phyloP scores from a whole-genome alignment of 1,140 invertebrate genomes.

The Pseudomyrmex gracilis region DNA sequence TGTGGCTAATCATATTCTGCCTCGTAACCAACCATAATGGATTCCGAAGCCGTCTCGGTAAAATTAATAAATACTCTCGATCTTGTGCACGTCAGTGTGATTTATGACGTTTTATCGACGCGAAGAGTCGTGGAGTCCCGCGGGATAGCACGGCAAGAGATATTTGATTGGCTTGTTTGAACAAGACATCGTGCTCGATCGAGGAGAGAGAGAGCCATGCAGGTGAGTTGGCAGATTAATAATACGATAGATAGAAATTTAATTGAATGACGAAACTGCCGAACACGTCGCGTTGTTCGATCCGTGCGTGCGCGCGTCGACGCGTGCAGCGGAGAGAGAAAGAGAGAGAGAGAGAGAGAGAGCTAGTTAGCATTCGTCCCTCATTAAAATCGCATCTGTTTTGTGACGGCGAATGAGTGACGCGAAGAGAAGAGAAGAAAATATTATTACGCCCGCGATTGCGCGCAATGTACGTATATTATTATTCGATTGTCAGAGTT shows the following conservation, averaged over 20 bases:
- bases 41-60: slow-evolving; percentile 59
- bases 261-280: slow-evolving; percentile 58
- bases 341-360: neutral
- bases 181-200: slow-evolving; percentile 54
- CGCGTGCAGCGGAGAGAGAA: too few species aligned
- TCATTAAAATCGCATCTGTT: slow-evolving; percentile 48
- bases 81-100: slow-evolving; percentile 59
- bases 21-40: slow-evolving; percentile 68
- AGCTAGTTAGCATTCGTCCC: slow-evolving; percentile 44
- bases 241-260: slow-evolving; percentile 62
- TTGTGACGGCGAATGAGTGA: slow-evolving; percentile 3
- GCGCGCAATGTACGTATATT: too few species aligned
- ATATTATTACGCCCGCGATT: too few species aligned
- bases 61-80: slow-evolving; percentile 70
- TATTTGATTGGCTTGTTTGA: slow-evolving; percentile 62
- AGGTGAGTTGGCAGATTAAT: slow-evolving; percentile 57
- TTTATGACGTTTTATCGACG: slow-evolving; percentile 65
- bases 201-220: slow-evolving; percentile 20
- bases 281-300: slow-evolving; percentile 1
- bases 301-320: slow-evolving; percentile 5
- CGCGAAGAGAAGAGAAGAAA: neutral
- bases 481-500: too few species aligned
- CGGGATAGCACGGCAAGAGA: slow-evolving; percentile 51
- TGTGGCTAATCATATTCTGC: slow-evolving; percentile 70
- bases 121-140: slow-evolving; percentile 54